Conservation (phyloP, 2,113 vertebrate genomes). For the Macaca nemestrina region DNA sequence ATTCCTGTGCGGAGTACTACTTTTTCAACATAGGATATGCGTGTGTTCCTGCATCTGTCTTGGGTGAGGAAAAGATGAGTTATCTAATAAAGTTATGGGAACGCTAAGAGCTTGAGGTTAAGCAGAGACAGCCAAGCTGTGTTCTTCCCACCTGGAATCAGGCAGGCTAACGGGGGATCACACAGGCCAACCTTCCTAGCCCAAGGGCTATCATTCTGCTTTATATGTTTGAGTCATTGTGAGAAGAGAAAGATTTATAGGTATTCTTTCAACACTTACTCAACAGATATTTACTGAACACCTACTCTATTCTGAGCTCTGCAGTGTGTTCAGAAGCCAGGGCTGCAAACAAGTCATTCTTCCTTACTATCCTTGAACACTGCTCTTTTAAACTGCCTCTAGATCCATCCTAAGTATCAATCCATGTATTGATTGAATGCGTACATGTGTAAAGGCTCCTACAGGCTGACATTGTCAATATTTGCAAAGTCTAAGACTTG, state of each 20-base stretch:
- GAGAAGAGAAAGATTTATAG: slow-evolving; percentile 68
- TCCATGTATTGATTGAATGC: slow-evolving; percentile 14
- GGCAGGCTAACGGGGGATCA: not conserved
- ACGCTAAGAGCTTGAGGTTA: not conserved
- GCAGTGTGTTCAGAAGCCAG: slow-evolving; percentile 12
- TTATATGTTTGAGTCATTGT: slow-evolving; percentile 45
- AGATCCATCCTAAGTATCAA: slow-evolving; percentile 1
- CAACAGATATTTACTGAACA: slow-evolving; percentile 71
- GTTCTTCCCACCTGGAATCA: not conserved
- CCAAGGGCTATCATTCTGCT: slow-evolving; percentile 49
- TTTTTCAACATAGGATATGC: not conserved
- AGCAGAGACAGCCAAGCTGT: not conserved
- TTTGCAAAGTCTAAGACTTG: slow-evolving; percentile 21
- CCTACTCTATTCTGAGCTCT: slow-evolving; percentile 47
- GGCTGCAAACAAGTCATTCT: slow-evolving; percentile 5
- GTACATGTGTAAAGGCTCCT: not conserved
- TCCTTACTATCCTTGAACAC: not conserved
- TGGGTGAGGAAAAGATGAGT: slow-evolving; percentile 3
- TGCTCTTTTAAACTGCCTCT: slow-evolving; percentile 11
- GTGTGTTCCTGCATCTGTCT: not conserved
- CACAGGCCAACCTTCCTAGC: slow-evolving; percentile 48
- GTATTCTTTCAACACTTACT: slow-evolving; percentile 63
- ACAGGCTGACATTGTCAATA: slow-evolving; percentile 6
- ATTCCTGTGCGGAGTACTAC: not conserved
- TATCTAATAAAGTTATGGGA: not conserved